Percentiles rank a stretch among this genome's conserved stretches.
Evolutionary conservation across 2,113 vertebrate genomes (phyloP).

Genomic region (Gymnobelideus leadbeateri): DNA sequence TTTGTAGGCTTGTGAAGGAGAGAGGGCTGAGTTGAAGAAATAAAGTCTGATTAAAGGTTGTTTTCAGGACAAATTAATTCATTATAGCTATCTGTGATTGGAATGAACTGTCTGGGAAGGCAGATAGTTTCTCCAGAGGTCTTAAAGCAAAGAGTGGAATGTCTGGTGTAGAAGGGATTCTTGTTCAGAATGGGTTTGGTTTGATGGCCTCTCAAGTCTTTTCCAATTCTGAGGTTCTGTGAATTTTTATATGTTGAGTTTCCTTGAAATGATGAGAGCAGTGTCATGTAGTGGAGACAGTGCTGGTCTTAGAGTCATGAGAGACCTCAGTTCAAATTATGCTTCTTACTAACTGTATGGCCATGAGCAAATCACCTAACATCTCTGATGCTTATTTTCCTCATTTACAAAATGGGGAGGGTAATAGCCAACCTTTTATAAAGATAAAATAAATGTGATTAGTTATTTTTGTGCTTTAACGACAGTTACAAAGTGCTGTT

Average conservation of each 20-base stretch:
- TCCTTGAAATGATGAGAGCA: neutral
- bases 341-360: neutral
- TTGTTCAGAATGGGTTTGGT: neutral
- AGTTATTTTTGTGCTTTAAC: neutral
- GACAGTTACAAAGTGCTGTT: neutral
- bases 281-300: neutral
- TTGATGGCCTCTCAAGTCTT: neutral
- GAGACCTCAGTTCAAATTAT: neutral
- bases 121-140: neutral
- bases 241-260: neutral
- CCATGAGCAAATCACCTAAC: neutral
- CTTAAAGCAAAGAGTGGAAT: neutral
- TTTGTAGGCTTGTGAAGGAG: neutral
- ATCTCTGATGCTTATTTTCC: neutral
- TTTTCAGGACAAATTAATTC: neutral
- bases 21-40: neutral
- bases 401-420: neutral
- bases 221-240: neutral
- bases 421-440: neutral
- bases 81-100: neutral
- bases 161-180: neutral
- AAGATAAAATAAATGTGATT: neutral
- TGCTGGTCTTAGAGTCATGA: neutral
- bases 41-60: neutral
- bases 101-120: neutral